Percentiles rank a stretch among this genome's conserved stretches.
These are phyloP conservation scores for Meleagris gallopavo DNA, from an alignment of 2,113 vertebrate genomes.

Conservation along the genomic window DNA sequence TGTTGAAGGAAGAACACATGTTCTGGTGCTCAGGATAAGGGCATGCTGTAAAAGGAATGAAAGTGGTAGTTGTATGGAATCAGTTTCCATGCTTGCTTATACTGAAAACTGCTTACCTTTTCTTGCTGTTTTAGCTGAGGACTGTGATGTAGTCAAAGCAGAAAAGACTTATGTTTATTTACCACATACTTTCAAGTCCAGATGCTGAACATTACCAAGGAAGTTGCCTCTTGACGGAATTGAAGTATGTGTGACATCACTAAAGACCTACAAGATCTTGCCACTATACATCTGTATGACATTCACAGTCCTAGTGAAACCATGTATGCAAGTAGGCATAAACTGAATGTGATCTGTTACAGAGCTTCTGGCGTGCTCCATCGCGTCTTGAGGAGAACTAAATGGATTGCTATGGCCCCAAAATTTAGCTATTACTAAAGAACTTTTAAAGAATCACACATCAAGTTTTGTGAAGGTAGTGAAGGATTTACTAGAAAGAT, in stretches of 20 bases:
- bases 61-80: not conserved
- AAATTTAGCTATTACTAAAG: not conserved
- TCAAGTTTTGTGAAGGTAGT: not conserved
- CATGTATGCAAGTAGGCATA: not conserved
- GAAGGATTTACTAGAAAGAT: not conserved
- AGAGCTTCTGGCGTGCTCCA: not conserved
- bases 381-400: not conserved
- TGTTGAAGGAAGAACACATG: not conserved
- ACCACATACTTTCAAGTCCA: not conserved
- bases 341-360: not conserved
- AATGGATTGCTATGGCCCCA: not conserved
- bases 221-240: not conserved
- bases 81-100: not conserved
- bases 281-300: rapidly evolving
- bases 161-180: not conserved
- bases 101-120: not conserved
- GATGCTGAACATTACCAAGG: not conserved
- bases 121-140: not conserved
- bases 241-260: not conserved
- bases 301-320: not conserved
- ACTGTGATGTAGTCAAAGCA: not conserved
- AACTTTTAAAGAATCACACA: not conserved
- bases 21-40: not conserved
- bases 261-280: not conserved
- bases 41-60: not conserved